Conservation (phyloP, 2,888 invertebrate genomes). For the Parapristionchus giblindavisi region DNA sequence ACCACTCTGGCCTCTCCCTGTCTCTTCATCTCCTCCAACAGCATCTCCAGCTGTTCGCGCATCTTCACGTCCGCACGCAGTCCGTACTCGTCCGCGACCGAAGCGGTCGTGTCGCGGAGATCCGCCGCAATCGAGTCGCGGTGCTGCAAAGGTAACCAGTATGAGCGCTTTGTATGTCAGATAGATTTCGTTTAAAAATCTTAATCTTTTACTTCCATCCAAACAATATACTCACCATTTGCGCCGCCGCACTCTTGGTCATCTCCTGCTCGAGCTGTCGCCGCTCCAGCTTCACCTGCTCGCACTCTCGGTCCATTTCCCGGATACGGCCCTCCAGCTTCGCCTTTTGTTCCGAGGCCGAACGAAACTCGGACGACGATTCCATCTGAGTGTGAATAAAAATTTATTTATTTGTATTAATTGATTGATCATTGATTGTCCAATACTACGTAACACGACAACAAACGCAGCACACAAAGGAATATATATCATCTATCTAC, state of each 20-base stretch:
- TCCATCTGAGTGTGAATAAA: constrained; percentile 23
- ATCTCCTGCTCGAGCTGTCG: constrained; percentile 6
- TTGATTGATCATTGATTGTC: constrained; percentile 16
- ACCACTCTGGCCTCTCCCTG: constrained; percentile 30
- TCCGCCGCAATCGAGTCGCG: not conserved
- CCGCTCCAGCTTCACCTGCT: constrained; percentile 25
- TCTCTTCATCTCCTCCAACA: constrained; percentile 29
- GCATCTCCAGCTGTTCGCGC: constrained; percentile 14
- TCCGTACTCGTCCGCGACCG: constrained; percentile 26
- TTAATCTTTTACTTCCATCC: not conserved
- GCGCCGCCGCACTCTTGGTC: not conserved
- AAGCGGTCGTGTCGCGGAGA: not conserved
- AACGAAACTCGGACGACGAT: constrained; percentile 25
- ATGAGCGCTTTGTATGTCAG: not conserved
- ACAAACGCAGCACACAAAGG: no score
- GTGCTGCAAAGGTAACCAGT: constrained; percentile 1
- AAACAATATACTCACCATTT: constrained; percentile 8
- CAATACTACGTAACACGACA: no score
- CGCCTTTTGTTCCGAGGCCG: constrained; percentile 32
- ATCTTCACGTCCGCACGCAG: constrained; percentile 32
- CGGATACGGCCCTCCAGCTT: not conserved
- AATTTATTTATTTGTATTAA: not conserved
- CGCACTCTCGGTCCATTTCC: not conserved
- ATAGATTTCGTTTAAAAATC: not conserved
- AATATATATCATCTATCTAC: no score